Percentiles rank a stretch among this genome's conserved stretches.
phyloP scores from a whole-genome alignment of 2,888 invertebrate genomes.

The Mycalesis mineus region DNA sequence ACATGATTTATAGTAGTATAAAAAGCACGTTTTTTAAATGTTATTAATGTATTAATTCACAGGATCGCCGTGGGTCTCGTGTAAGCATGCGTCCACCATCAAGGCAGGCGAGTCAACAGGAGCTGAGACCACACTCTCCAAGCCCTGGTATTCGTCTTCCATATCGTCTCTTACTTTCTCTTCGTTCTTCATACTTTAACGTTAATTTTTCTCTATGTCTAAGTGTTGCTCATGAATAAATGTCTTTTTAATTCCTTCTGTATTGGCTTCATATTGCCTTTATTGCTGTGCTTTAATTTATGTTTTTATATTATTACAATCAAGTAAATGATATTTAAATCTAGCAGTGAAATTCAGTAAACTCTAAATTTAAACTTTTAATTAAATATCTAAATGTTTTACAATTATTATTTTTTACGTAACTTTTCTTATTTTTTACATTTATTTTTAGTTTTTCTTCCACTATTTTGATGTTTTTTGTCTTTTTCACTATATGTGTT shows the following conservation, averaged over 20 bases:
- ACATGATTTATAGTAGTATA: too few relatives aligned
- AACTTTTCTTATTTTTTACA: not conserved
- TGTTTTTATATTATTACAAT: not conserved
- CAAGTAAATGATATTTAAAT: not conserved
- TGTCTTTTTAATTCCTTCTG: not conserved
- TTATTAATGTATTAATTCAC: slow-evolving; percentile 22
- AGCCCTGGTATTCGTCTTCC: slow-evolving; percentile 77
- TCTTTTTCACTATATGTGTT: slow-evolving; percentile 17
- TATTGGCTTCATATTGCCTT: slow-evolving; percentile 6
- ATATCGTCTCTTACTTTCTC: not conserved
- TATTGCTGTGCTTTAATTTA: slow-evolving; percentile 8
- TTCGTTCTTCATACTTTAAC: not conserved
- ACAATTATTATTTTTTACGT: too few relatives aligned
- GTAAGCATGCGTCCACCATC: slow-evolving; percentile 89
- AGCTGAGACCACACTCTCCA: slow-evolving; percentile 88
- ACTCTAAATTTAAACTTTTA: too few relatives aligned
- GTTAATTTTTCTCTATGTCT: not conserved
- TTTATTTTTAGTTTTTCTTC: slow-evolving; percentile 1
- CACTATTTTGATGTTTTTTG: slow-evolving; percentile 10
- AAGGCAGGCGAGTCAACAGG: slow-evolving; percentile 90
- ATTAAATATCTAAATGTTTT: too few relatives aligned
- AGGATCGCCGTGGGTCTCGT: slow-evolving; percentile 87
- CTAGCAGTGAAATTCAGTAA: not conserved
- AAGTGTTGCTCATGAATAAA: slow-evolving; percentile 8
- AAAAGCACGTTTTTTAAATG: too few relatives aligned